These are phyloP conservation scores for Bombus turneri DNA, from an alignment of 1,140 invertebrate genomes.

Conservation along the genomic window DNA sequence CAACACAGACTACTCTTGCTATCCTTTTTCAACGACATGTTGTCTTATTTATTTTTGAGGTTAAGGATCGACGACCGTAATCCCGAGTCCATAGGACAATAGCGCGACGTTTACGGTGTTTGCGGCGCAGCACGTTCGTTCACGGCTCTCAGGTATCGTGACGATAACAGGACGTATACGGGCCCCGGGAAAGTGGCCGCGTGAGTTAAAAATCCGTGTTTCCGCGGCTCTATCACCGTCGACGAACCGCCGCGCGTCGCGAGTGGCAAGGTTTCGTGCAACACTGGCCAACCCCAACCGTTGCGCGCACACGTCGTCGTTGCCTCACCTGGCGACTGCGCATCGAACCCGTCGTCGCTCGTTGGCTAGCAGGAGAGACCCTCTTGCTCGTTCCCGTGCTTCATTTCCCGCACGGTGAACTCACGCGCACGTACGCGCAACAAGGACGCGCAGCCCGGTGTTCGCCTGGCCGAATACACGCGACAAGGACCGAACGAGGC, in stretches of 20 bases:
- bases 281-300: constrained; percentile 59
- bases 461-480: neutral
- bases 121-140: neutral
- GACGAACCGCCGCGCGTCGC: constrained; percentile 50
- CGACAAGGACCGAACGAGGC: neutral
- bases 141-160: neutral
- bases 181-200: neutral
- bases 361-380: constrained; percentile 50
- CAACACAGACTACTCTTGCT: neutral
- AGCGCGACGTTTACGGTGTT: too few relatives aligned
- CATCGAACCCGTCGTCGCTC: constrained; percentile 65
- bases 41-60: constrained; percentile 49
- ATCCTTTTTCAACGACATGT: constrained; percentile 39
- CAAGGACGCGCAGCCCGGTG: neutral
- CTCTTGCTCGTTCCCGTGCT: constrained; percentile 23
- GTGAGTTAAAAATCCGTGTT: constrained; percentile 8
- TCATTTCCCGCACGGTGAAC: constrained; percentile 14
- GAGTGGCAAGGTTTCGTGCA: constrained; percentile 53
- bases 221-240: constrained; percentile 32
- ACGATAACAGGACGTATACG: neutral
- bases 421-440: constrained; percentile 1
- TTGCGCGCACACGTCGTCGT: constrained; percentile 69
- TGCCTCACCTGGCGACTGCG: constrained; percentile 81
- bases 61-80: constrained; percentile 44
- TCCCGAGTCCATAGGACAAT: constrained; percentile 11